Conservation (phyloP, 1,140 invertebrate species). For the Nephila pilipes region DNA sequence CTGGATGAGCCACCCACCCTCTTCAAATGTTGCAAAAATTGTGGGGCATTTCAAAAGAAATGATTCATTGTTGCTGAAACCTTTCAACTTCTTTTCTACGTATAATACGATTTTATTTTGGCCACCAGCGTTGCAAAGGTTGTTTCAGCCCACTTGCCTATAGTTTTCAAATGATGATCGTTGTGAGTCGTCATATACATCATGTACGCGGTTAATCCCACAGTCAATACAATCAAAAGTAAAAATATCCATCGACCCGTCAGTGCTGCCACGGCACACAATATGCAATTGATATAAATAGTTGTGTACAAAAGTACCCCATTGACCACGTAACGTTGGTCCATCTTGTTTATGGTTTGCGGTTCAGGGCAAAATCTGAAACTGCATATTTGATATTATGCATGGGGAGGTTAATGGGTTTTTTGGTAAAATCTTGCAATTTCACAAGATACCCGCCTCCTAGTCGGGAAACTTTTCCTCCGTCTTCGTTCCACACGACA, state of each 20-base stretch:
- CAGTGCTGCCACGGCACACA: neutral
- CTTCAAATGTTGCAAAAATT: neutral
- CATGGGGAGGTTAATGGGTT: neutral
- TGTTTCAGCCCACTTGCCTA: neutral
- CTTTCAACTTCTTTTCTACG: too few relatives aligned
- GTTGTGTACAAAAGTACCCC: constrained; percentile 39
- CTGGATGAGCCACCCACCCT: neutral
- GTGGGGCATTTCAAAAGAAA: neutral
- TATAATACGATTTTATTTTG: neutral
- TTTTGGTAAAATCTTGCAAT: neutral
- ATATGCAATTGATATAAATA: neutral
- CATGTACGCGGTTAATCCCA: constrained; percentile 22
- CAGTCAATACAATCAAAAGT: neutral
- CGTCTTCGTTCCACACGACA: neutral
- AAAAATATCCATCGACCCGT: constrained; percentile 46
- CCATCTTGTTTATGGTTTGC: neutral
- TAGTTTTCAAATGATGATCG: neutral
- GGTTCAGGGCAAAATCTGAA: neutral
- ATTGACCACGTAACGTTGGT: neutral
- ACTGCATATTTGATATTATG: neutral
- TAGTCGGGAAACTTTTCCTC: too few relatives aligned
- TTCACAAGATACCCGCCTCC: neutral
- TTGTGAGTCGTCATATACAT: constrained; percentile 20
- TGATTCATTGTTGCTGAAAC: too few relatives aligned
- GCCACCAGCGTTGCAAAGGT: neutral